phyloP scores from a whole-genome alignment of 1,140 invertebrate species.

The Goniozus legneri region DNA sequence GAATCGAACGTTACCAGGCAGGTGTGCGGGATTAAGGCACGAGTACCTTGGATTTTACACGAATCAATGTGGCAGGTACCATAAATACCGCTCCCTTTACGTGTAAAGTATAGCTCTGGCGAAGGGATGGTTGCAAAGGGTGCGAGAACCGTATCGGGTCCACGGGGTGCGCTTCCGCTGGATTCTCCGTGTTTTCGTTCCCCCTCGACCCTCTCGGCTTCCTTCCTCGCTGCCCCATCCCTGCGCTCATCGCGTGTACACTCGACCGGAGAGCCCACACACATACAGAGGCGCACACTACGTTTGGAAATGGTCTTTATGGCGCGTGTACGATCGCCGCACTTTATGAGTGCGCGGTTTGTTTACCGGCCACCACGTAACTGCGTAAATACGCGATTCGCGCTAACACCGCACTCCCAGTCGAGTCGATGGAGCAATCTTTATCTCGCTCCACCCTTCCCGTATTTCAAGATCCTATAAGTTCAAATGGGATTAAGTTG shows the following conservation, averaged over 20 bases:
- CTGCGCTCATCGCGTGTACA: not conserved
- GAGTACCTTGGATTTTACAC: slow-evolving; percentile 30
- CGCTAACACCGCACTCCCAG: too few relatives aligned
- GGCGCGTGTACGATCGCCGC: slow-evolving; percentile 27
- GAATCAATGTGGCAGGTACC: slow-evolving; percentile 31
- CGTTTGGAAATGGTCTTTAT: slow-evolving; percentile 26
- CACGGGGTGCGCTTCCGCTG: slow-evolving; percentile 18
- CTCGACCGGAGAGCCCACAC: too few relatives aligned
- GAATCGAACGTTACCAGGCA: too few relatives aligned
- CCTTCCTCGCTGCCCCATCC: not conserved
- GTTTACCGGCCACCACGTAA: slow-evolving; percentile 15
- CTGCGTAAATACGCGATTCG: too few relatives aligned
- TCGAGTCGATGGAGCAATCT: too few relatives aligned
- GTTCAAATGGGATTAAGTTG: too few relatives aligned
- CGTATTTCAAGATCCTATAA: too few relatives aligned
- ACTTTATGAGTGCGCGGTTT: slow-evolving; percentile 27
- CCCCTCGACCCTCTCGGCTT: not conserved
- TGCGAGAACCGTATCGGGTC: slow-evolving; percentile 12
- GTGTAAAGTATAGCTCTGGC: too few relatives aligned
- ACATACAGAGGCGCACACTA: slow-evolving; percentile 4
- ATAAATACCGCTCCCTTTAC: slow-evolving; percentile 30
- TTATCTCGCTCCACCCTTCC: too few relatives aligned
- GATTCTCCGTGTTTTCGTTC: slow-evolving; percentile 3
- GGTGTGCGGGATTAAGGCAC: slow-evolving; percentile 6
- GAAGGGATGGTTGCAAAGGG: slow-evolving; percentile 22